Evolutionary conservation across 2,888 invertebrate genomes (phyloP).

Genomic region (Azorinus chamasolen): DNA sequence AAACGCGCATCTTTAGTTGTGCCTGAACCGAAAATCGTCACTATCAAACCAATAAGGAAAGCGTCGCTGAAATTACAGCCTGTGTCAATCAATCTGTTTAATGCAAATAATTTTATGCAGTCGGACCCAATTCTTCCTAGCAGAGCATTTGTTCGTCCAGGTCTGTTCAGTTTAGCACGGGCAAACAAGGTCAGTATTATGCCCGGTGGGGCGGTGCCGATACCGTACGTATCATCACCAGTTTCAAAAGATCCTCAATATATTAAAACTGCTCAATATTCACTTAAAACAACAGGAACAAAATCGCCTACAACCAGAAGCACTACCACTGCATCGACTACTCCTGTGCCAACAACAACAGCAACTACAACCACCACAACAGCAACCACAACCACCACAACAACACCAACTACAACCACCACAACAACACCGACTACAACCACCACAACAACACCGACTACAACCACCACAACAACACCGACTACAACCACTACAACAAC

Average conservation of each 20-base stretch:
- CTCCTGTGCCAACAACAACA: background rate
- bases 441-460: background rate
- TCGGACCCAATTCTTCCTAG: no score
- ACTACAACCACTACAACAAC: conserved; percentile 22
- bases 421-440: conserved; percentile 40
- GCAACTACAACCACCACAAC: conserved; percentile 1
- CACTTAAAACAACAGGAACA: background rate
- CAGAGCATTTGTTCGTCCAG: no score
- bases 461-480: conserved; percentile 16
- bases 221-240: no score
- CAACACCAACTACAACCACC: conserved; percentile 39
- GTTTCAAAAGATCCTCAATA: no score
- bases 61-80: no score
- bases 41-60: no score
- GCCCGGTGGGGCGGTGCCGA: no score
- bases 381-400: conserved; percentile 36
- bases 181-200: no score
- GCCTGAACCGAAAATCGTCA: background rate
- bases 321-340: conserved; percentile 10
- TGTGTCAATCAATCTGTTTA: no score
- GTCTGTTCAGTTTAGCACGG: no score
- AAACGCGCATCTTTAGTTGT: background rate
- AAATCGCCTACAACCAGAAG: background rate
- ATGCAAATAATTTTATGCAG: no score
- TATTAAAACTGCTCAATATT: no score